Conservation (phyloP, 2,797 vertebrate species). For the Neosilurus mollespiculum region DNA sequence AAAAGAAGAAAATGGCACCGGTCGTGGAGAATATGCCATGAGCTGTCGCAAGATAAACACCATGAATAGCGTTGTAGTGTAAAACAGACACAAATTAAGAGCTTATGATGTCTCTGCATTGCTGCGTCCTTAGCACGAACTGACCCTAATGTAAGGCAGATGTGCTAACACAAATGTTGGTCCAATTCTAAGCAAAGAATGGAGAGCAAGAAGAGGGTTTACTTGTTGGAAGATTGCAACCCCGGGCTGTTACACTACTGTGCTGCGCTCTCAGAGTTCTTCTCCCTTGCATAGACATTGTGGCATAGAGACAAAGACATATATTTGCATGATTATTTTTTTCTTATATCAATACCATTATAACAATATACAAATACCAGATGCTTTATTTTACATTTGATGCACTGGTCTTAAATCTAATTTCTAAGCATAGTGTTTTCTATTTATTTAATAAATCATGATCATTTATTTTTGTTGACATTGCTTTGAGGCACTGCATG, state of each 20-base stretch:
- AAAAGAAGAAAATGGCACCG: conserved; percentile 92
- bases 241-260: conserved; percentile 4
- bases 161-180: neutral
- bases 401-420: conserved; percentile 29
- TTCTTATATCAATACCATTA: conserved; percentile 1
- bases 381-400: conserved; percentile 62
- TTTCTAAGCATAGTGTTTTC: conserved; percentile 56
- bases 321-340: conserved; percentile 39
- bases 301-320: conserved; percentile 27
- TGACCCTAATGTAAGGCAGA: conserved; percentile 25
- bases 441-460: conserved; percentile 59
- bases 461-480: conserved; percentile 48
- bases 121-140: conserved; percentile 33
- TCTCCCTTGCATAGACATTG: conserved; percentile 6
- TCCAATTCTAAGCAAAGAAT: conserved; percentile 15
- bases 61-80: conserved; percentile 84
- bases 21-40: conserved; percentile 90
- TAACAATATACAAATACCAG: conserved; percentile 55
- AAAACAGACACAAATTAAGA: conserved; percentile 63
- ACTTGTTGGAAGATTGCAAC: conserved; percentile 12
- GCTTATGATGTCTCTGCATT: conserved; percentile 47
- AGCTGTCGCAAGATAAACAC: conserved; percentile 88
- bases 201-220: neutral
- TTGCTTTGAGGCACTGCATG: conserved; percentile 1
- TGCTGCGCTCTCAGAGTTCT: neutral